Evolutionary conservation across 2,797 vertebrate species (phyloP), one percentile per base, ranked within the genome.

Genomic region (Acanthis flammea): DNA sequence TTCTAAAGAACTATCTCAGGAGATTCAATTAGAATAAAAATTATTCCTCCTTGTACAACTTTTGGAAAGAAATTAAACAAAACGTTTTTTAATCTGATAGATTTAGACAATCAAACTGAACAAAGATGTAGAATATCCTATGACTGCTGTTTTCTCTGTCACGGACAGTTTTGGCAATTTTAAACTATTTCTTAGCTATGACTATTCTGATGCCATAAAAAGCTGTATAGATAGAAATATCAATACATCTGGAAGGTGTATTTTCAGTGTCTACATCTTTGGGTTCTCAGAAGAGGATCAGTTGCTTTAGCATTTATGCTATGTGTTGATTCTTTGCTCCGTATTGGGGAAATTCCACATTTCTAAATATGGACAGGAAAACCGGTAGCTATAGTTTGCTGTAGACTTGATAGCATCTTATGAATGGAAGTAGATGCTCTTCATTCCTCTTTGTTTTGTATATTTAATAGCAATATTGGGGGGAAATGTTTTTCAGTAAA

Each of bases 391-490:
- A 45, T 81, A 88, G 73, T 94, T 95, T 93, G 60, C 94, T 96
- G 85, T 91, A 68, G 92, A 44, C 58, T 96, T 95, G 90, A 94
- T 92, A 97, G 72, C 60, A 81, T 68, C 72, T 95, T 91, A 90
- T 33, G 72, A 95, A 96, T 31, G 82, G 86, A 92, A 97, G 92
- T 53, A 70, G 96, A 94, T 41, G 24, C 70, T 96, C 91, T 96
- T 95, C 77, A 74, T 92, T 94, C 82, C 39, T 88, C 44, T 53
- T 94, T 53, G 63, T 61, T 92, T 91, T 77, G 33, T 93, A 76
- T 95, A 91, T 94, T 97, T 96, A 95, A 67, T 96, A 88, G 77
- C 96, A 96, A 88, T 88, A 91, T 70, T 85, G 53, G 67, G 55
- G 51, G 27, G 11, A 87, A 96, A 72, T 54, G 42, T 89, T 94